Percentiles rank a stretch among this genome's conserved stretches.
Conservation (phyloP, 2,113 vertebrate genomes). For the Stegostoma tigrinum region DNA sequence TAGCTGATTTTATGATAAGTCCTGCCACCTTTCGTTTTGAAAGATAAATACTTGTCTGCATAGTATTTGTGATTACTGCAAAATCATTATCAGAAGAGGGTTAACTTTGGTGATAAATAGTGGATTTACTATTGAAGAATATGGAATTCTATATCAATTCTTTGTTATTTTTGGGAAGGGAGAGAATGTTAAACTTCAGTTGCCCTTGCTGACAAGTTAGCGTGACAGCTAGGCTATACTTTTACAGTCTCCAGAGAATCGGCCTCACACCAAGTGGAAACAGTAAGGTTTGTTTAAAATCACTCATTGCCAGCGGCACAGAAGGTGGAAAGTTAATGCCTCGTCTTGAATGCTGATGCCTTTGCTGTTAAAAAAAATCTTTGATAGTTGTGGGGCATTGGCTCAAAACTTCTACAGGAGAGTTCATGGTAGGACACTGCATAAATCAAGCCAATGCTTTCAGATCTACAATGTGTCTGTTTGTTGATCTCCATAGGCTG, state of each 20-base stretch:
- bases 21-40: not conserved
- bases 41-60: not conserved
- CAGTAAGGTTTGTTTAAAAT: constrained; percentile 25
- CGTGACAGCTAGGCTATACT: not conserved
- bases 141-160: not conserved
- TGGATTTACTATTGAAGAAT: not conserved
- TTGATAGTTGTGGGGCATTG: constrained; percentile 1
- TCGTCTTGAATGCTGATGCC: not conserved
- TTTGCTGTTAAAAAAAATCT: not conserved
- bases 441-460: constrained; percentile 3
- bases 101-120: not conserved
- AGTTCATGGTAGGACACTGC: constrained; percentile 13
- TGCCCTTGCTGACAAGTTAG: not conserved
- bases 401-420: not conserved
- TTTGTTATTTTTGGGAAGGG: not conserved
- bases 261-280: constrained; percentile 24
- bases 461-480: constrained; percentile 3
- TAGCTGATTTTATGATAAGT: not conserved
- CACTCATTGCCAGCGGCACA: not conserved
- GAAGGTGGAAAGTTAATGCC: not conserved
- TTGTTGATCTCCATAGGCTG: constrained; percentile 1
- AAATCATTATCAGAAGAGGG: not conserved
- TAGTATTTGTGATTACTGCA: not conserved
- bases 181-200: constrained; percentile 10
- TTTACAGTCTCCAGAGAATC: not conserved